Evolutionary conservation across 92 coral and sea anemone genomes (phyloP), one percentile per base, ranked within the genome.

Genomic region (Pocillopora grandis): DNA sequence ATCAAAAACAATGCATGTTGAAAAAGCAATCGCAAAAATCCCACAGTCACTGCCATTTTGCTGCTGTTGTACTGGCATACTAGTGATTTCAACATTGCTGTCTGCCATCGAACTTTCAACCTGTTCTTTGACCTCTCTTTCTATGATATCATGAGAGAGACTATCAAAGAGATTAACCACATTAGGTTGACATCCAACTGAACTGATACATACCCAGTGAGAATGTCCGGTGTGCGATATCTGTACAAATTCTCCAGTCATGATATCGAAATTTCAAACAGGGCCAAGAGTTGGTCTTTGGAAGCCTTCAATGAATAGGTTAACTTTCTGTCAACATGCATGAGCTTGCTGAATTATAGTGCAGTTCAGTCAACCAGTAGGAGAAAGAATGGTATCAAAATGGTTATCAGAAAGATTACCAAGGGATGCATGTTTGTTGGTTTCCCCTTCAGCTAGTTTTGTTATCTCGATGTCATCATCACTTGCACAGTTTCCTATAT

Each of bases 11-110:
- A 91, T 78, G 61, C 91, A 80, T 35, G 94, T 81, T 15, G 94
- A 87, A 84, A 88, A 91, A 18, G 91, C 94, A 66, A 88, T 73
- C 15, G 93, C 90, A 79, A 91, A 91, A 68, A 91, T 85, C 48
- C 91, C 91, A 71, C 91, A 91, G 76, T 91, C 94, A 81, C 89
- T 84, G 20, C 88, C 94, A 90, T 90, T 90, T 58, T 9, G 52
- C 74, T 87, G 88, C 76, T 90, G 91, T 66, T 82, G 93, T 15
- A 87, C 91, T 23, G 91, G 75, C 20, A 87, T 76, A 87, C 27
- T 87, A 8, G 11, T 71, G 11, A 91, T 85, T 19, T 86, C 90
- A 56, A 70, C 27, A 71, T 78, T 86, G 65, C 84, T 84, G 80
- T 86, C 90, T 31, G 86, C 90, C 76, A 86, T 68, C 75, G 89